These are phyloP conservation scores for Sinotaia quadrata DNA, from an alignment of 2,888 invertebrate species.

Conservation along the genomic window DNA sequence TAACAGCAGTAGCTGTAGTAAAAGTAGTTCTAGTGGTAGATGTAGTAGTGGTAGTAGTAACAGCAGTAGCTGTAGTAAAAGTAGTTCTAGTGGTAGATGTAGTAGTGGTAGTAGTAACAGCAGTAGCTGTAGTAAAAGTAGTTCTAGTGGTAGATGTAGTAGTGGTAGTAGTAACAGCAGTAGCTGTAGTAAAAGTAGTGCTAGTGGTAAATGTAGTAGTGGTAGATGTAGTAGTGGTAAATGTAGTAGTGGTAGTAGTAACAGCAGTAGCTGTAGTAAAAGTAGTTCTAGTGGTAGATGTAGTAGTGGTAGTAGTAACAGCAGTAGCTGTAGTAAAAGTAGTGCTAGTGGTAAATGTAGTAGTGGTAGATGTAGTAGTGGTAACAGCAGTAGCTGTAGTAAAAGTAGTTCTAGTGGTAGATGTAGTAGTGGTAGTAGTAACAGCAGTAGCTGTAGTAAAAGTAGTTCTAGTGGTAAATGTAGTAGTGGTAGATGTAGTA, in stretches of 20 bases:
- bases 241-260: not conserved
- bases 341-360: not conserved
- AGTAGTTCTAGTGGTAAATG: not conserved
- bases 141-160: not conserved
- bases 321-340: not conserved
- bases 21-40: no score
- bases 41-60: no score
- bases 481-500: not conserved
- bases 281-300: no score
- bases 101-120: not conserved
- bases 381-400: not conserved
- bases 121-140: not conserved
- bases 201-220: not conserved
- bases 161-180: not conserved
- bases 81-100: not conserved
- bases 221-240: no score
- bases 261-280: not conserved
- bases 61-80: not conserved
- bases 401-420: not conserved
- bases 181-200: not conserved
- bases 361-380: not conserved
- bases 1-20: no score
- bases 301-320: not conserved
- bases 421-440: not conserved
- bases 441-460: not conserved